Base-by-base conservation (phyloP, 1,140 invertebrate species). In the Drosophila azteca region DNA sequence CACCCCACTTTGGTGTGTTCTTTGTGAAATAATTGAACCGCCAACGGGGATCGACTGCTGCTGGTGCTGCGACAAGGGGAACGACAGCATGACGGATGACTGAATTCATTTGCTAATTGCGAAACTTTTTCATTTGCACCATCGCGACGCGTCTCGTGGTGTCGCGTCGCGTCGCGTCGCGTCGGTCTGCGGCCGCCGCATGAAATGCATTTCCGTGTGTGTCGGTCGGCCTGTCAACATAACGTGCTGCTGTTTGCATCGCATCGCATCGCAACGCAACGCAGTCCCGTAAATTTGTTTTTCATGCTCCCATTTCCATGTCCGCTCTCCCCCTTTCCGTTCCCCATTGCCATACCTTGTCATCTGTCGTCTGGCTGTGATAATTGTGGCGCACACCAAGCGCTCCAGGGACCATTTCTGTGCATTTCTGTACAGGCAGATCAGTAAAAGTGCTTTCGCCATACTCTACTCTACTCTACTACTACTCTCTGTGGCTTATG, bases 101-200 rank as follows among this genome's bases (percentile, higher is more conserved):
- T 90, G 89, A 85, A 89, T 90, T 90, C 89, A 90, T 90, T 90
- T 90, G 85, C 89, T 90, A 90, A 90, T 90, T 90, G 89, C 81
- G 61, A 77, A 90, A 89, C 65, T 87, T 88, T 89, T 79, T 77
- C 79, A 79, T 81, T 87, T 77, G 64, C 55, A 53, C 55, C 67
- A 51, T 31, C 22, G 35, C 35, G 2, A 1, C 3, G 3, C 11
- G 2, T 8, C 9, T 3, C 8, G 6, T 20, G 0, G 17, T 1
- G 17, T 20, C 17, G 6, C 31, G 31, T 20, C 17, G 17, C 17
- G 17, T 20, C 17, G 6, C 31, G 31, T 11, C 31, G 31, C 31
- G 50, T 48, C 67, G 26, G 52, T 62, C 50, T 73, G 58, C 39
- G 60, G 49, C 63, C 44, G 66, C 49, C 51, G 64, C 49, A 68